Percentiles rank a stretch among this genome's conserved stretches.
Conservation (phyloP, 2,797 vertebrate species). For the Paratrypauchen microcephalus region DNA sequence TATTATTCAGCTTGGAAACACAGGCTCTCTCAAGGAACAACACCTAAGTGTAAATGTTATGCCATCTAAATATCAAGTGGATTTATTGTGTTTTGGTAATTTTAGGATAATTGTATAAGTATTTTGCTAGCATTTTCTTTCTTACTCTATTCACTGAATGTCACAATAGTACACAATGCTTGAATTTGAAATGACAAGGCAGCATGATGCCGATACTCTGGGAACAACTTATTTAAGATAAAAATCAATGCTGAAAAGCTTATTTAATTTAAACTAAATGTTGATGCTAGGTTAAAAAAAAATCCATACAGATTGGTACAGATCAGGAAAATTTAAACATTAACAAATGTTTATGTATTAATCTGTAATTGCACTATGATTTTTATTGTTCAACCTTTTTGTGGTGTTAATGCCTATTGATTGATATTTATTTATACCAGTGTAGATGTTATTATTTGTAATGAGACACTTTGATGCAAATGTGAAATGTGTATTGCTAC, state of each 20-base stretch:
- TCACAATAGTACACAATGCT: conserved; percentile 82
- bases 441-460: conserved; percentile 89
- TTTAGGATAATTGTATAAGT: conserved; percentile 32
- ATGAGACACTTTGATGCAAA: conserved; percentile 93
- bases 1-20: conserved; percentile 28
- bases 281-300: conserved; percentile 29
- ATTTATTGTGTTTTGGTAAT: conserved; percentile 26
- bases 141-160: conserved; percentile 65
- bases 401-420: conserved; percentile 80
- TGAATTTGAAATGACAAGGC: conserved; percentile 88
- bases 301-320: conserved; percentile 63
- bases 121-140: conserved; percentile 20
- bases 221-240: conserved; percentile 83
- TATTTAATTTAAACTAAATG: conserved; percentile 58
- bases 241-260: conserved; percentile 49
- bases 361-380: conserved; percentile 98
- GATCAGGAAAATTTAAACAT: not conserved
- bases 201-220: conserved; percentile 82
- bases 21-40: conserved; percentile 50
- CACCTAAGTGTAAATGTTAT: conserved; percentile 41
- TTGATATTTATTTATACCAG: conserved; percentile 73
- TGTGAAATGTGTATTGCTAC: conserved; percentile 81
- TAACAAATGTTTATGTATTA: conserved; percentile 90
- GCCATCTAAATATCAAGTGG: conserved; percentile 27
- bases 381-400: conserved; percentile 88